A percentile compares a stretch with the other conserved stretches of the same genome.
phyloP scores from a whole-genome alignment of 2,113 vertebrate species.

The Hypanus sabinus region DNA sequence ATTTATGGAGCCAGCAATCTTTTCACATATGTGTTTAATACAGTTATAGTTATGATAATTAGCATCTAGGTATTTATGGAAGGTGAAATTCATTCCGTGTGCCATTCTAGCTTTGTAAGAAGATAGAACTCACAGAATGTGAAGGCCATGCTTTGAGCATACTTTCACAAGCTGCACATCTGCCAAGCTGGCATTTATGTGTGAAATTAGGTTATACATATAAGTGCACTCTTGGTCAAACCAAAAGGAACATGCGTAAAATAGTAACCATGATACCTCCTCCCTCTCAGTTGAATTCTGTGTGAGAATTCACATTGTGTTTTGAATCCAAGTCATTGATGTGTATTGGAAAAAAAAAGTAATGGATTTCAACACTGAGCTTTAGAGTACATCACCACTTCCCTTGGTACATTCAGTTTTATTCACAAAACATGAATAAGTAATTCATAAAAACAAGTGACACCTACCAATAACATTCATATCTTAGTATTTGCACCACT shows the following conservation, averaged over 20 bases:
- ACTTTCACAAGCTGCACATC: not conserved
- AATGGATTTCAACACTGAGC: not conserved
- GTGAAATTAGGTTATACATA: not conserved
- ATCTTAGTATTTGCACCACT: not conserved
- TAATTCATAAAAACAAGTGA: not conserved
- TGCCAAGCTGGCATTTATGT: not conserved
- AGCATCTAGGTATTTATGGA: not conserved
- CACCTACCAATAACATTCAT: not conserved
- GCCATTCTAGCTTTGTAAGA: not conserved
- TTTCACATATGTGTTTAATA: slow-evolving; percentile 3
- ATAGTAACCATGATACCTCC: not conserved
- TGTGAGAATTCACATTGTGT: not conserved
- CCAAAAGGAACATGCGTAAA: not conserved
- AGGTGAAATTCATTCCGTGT: not conserved
- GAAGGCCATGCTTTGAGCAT: not conserved
- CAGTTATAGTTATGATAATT: not conserved
- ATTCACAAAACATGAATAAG: not conserved
- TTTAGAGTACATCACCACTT: not conserved
- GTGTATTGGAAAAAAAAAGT: not conserved
- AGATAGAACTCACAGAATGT: not conserved
- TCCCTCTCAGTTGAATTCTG: not conserved
- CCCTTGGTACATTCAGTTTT: not conserved
- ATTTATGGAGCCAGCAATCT: not conserved
- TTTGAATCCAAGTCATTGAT: slow-evolving; percentile 4
- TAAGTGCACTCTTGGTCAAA: not conserved